Percentiles rank a stretch among this genome's conserved stretches.
These are phyloP conservation scores for Rhyzopertha dominica DNA, from an alignment of 1,140 invertebrate genomes.

Conservation along the genomic window DNA sequence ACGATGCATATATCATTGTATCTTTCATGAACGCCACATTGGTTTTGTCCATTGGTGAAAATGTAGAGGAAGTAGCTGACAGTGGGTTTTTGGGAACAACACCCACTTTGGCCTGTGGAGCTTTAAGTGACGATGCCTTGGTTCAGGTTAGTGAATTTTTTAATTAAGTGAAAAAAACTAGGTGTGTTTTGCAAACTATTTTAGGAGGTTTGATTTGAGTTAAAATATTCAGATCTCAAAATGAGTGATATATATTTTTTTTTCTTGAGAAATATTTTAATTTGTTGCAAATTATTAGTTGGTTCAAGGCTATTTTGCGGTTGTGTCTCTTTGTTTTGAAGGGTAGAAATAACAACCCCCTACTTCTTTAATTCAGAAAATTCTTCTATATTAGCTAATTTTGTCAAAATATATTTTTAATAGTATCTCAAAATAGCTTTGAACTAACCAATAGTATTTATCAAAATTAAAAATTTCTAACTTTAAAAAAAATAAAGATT, in stretches of 20 bases:
- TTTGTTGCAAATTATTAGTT: no score
- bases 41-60: slow-evolving; percentile 98
- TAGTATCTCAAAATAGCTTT: no score
- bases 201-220: not conserved
- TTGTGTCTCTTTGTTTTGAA: no score
- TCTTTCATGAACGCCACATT: slow-evolving; percentile 99
- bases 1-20: slow-evolving; percentile 99
- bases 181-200: not conserved
- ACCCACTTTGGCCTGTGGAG: slow-evolving; percentile 93
- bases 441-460: no score
- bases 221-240: not conserved
- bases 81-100: slow-evolving; percentile 98
- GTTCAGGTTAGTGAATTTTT: slow-evolving; percentile 70
- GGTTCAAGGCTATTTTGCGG: no score
- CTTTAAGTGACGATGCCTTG: slow-evolving; percentile 94
- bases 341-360: no score
- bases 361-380: no score
- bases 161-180: slow-evolving; percentile 2
- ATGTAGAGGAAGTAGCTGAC: slow-evolving; percentile 99
- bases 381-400: no score
- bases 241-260: not conserved
- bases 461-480: no score
- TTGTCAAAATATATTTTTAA: no score
- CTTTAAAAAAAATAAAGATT: no score
- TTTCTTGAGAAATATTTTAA: no score